Conservation (phyloP, 2,888 invertebrate genomes). For the Eupithecia pulchellata region DNA sequence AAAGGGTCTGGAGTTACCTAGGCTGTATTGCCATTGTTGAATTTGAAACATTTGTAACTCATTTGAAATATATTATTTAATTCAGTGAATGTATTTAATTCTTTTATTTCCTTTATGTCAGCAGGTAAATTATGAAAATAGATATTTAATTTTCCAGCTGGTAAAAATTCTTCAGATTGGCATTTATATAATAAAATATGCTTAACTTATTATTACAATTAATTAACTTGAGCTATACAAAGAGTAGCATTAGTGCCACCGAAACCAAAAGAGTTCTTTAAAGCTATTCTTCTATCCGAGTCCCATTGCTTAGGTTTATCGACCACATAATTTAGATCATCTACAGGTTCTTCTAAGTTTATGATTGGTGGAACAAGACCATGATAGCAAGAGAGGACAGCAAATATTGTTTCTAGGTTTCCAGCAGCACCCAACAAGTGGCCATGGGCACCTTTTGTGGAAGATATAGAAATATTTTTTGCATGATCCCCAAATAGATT, state of each 20-base stretch:
- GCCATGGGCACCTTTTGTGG: slow-evolving; percentile 98
- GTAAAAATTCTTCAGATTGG: background rate
- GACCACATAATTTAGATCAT: slow-evolving; percentile 90
- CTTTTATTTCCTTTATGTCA: slow-evolving; percentile 47
- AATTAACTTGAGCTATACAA: slow-evolving; percentile 83
- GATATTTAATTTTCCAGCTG: background rate
- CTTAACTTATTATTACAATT: slow-evolving; percentile 51
- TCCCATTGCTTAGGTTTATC: slow-evolving; percentile 86
- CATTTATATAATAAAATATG: background rate
- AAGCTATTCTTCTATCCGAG: slow-evolving; percentile 87
- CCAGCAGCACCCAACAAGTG: slow-evolving; percentile 99
- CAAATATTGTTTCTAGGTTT: slow-evolving; percentile 95
- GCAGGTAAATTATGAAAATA: background rate
- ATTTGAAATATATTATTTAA: slow-evolving; percentile 84
- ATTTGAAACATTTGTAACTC: slow-evolving; percentile 82
- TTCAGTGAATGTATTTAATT: slow-evolving; percentile 62
- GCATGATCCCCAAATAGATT: slow-evolving; percentile 88
- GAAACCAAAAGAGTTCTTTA: slow-evolving; percentile 99
- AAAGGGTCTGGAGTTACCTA: slow-evolving; percentile 69
- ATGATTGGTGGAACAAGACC: slow-evolving; percentile 94
- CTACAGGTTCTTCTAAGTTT: slow-evolving; percentile 91
- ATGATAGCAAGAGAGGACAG: slow-evolving; percentile 91
- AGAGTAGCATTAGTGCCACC: slow-evolving; percentile 98
- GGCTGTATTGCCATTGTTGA: slow-evolving; percentile 75
- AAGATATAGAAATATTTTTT: slow-evolving; percentile 89